Base-by-base conservation (phyloP, 2,113 vertebrate species). In the Pogona vitticeps region DNA sequence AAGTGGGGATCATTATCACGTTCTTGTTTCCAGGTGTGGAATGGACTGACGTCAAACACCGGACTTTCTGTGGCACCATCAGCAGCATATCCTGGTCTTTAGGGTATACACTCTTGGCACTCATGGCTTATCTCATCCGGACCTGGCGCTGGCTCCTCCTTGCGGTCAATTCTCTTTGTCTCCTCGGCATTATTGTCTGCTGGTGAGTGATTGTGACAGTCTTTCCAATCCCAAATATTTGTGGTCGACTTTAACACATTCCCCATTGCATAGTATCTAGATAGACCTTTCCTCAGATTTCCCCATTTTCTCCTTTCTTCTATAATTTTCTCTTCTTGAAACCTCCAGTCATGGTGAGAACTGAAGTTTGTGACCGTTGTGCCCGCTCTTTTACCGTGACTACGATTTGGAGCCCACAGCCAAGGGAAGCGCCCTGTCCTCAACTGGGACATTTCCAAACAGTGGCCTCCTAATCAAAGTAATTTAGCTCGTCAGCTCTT, bases 101-200 rank as follows among this genome's bases (percentile, higher is more conserved):
- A 0, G 97, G 97, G 1, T 95, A 95, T 92, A 96, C 97, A 95
- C 67, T 97, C 20, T 92, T 98, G 90, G 96, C 96, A 0, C 89
- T 98, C 36, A 40, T 97, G 17, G 96, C 97, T 21, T 98, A 96
- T 88, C 91, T 95, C 83, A 95, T 98, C 17, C 91, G 96, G 76
- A 96, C 96, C 91, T 97, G 97, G 97, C 95, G 95, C 52, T 96
- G 97, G 89, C 96, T 98, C 65, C 92, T 91, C 61, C 91, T 98
- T 81, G 93, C 91, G 6, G 96, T 94, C 81, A 97, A 96, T 0
- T 91, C 94, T 10, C 97, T 97, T 13, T 97, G 95, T 75, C 76
- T 93, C 18, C 88, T 80, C 13, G 91, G 95, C 83, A 95, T 97
- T 72, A 20, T 95, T 80, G 91, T 94, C 89, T 96, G 97, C 92